phyloP scores from a whole-genome alignment of 2,113 vertebrate genomes.

The Sakesphorus luctuosus region DNA sequence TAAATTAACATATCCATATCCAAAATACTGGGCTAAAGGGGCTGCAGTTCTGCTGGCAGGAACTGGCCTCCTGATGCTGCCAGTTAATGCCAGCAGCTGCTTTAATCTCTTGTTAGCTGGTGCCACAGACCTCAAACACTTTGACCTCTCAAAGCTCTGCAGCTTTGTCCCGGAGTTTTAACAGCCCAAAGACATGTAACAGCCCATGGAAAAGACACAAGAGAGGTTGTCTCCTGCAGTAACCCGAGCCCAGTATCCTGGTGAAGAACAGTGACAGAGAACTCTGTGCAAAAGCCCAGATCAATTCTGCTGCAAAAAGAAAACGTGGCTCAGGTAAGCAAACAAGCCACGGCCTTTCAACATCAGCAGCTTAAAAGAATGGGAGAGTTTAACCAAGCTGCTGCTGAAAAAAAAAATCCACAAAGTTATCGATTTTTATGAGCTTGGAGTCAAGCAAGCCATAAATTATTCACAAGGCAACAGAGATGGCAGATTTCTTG shows the following conservation, averaged over 20 bases:
- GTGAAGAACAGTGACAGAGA: neutral
- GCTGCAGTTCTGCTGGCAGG: neutral
- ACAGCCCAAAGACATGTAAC: neutral
- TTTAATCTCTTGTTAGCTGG: neutral
- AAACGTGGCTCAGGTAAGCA: neutral
- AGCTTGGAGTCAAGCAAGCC: conserved; percentile 36
- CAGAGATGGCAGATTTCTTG: conserved; percentile 27
- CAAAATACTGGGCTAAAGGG: neutral
- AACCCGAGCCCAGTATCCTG: neutral
- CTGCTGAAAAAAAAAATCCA: neutral
- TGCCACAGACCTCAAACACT: neutral
- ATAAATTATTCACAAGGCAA: conserved; percentile 46
- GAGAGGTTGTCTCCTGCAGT: neutral
- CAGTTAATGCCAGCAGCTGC: neutral
- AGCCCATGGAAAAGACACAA: neutral
- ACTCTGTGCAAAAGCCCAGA: neutral
- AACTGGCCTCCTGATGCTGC: neutral
- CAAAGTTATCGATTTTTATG: conserved; percentile 31
- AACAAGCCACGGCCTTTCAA: conserved; percentile 13
- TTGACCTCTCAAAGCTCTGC: neutral
- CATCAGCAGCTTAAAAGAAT: conserved; percentile 37
- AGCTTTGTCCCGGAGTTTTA: neutral
- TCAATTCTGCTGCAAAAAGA: neutral
- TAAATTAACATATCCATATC: conserved; percentile 68
- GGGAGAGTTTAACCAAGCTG: conserved; percentile 37